Evolutionary conservation across 2,113 vertebrate genomes (phyloP).

Genomic region (Aleadryas rufinucha): DNA sequence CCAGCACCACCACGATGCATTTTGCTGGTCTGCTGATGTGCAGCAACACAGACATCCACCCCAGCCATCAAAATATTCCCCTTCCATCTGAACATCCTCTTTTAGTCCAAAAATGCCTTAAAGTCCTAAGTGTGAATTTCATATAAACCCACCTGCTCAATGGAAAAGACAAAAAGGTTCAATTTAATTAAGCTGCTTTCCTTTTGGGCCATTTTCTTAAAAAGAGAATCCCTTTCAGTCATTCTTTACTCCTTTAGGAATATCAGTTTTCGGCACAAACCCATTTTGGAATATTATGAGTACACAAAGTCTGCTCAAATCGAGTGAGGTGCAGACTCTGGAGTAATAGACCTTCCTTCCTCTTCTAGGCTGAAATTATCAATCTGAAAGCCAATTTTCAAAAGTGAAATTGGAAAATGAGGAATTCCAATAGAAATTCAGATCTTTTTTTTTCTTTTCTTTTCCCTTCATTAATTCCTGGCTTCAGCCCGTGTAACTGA

Average conservation of each 20-base stretch:
- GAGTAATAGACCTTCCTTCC: background rate
- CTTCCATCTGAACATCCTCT: background rate
- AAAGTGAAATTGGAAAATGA: background rate
- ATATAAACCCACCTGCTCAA: background rate
- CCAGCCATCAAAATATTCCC: background rate
- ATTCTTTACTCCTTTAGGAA: background rate
- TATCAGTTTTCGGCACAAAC: background rate
- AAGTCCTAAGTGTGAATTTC: background rate
- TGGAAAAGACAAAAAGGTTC: background rate
- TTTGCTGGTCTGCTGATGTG: background rate
- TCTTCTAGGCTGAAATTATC: background rate
- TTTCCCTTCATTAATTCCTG: background rate
- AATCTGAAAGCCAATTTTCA: background rate
- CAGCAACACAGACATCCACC: background rate
- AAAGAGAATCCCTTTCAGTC: background rate
- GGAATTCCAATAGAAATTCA: background rate
- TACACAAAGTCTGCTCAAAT: background rate
- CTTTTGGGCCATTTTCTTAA: background rate
- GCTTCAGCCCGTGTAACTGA: background rate
- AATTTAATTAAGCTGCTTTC: background rate
- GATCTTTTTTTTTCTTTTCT: background rate
- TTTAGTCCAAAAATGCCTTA: background rate
- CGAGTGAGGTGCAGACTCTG: background rate
- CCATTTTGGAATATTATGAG: background rate
- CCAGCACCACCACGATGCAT: background rate